A percentile compares a stretch with the other conserved stretches of the same genome.
Conservation (phyloP, 2,113 vertebrate genomes). For the Morone saxatilis region DNA sequence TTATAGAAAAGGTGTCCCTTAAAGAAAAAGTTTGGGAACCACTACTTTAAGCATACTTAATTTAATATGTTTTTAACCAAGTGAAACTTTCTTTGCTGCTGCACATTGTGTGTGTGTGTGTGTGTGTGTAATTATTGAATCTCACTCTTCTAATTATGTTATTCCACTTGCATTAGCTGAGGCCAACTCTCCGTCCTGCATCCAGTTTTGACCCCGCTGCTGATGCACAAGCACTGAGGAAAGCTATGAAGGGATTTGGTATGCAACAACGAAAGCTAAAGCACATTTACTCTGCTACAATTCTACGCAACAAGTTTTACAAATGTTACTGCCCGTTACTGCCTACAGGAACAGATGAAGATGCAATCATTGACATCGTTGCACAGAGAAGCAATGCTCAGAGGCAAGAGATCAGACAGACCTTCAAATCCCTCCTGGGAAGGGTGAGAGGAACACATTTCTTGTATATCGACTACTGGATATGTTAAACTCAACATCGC, state of each 20-base stretch:
- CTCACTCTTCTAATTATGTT: constrained; percentile 1
- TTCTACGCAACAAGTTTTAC: not conserved
- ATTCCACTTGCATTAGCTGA: constrained; percentile 80
- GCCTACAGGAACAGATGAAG: constrained; percentile 91
- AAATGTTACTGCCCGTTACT: not conserved
- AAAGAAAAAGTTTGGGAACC: too few species aligned
- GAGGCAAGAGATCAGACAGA: constrained; percentile 92
- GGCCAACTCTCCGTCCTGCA: constrained; percentile 85
- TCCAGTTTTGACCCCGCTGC: constrained; percentile 86
- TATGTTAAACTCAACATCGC: not conserved
- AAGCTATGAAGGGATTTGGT: constrained; percentile 99
- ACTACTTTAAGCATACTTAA: not conserved
- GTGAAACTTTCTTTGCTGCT: not conserved
- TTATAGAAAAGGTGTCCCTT: too few species aligned
- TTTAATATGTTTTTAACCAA: not conserved
- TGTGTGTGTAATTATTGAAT: not conserved
- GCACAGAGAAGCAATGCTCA: constrained; percentile 90
- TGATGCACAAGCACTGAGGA: constrained; percentile 93
- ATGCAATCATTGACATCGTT: constrained; percentile 92
- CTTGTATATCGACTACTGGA: not conserved
- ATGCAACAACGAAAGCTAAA: constrained; percentile 23
- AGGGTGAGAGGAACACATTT: constrained; percentile 83
- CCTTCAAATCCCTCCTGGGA: constrained; percentile 95
- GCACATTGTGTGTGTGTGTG: not conserved
- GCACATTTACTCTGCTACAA: not conserved